A percentile compares a stretch with the other conserved stretches of the same genome.
phyloP scores from a whole-genome alignment of 2,888 invertebrate species.

The Yponomeuta malinellus region DNA sequence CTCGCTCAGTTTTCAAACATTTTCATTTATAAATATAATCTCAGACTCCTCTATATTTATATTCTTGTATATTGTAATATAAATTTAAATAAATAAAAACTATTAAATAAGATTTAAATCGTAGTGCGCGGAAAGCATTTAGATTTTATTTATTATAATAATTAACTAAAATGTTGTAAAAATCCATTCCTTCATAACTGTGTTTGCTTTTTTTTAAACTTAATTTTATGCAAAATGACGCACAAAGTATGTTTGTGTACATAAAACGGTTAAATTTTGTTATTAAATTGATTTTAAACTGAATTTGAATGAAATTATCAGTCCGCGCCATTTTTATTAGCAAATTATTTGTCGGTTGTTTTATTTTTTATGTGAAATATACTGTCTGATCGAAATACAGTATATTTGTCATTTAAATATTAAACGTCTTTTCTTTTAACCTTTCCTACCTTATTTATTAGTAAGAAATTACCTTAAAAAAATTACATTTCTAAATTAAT shows the following conservation, averaged over 20 bases:
- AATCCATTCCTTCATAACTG: conserved; percentile 38
- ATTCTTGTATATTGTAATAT: conserved; percentile 64
- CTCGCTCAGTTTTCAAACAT: neutral
- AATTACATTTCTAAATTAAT: neutral
- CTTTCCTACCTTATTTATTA: too few species aligned
- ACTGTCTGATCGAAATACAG: conserved; percentile 71
- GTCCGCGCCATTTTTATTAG: conserved; percentile 38
- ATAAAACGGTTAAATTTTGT: conserved; percentile 20
- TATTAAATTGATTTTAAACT: conserved; percentile 31
- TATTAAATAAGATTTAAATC: conserved; percentile 28
- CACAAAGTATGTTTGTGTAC: conserved; percentile 39
- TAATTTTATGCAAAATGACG: conserved; percentile 35
- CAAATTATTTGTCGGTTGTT: conserved; percentile 58
- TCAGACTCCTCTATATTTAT: conserved; percentile 29
- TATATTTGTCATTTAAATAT: conserved; percentile 60
- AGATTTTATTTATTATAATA: conserved; percentile 24
- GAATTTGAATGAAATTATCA: conserved; percentile 41
- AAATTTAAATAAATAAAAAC: conserved; percentile 34
- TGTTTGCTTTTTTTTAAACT: neutral
- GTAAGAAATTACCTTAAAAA: too few species aligned
- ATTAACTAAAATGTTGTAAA: conserved; percentile 24
- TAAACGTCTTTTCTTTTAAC: neutral
- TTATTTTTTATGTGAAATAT: conserved; percentile 59
- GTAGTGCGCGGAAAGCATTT: conserved; percentile 30
- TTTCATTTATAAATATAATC: conserved; percentile 15